Base-by-base conservation (phyloP, 2,113 vertebrate species). In the Nycticryphes semicollaris region DNA sequence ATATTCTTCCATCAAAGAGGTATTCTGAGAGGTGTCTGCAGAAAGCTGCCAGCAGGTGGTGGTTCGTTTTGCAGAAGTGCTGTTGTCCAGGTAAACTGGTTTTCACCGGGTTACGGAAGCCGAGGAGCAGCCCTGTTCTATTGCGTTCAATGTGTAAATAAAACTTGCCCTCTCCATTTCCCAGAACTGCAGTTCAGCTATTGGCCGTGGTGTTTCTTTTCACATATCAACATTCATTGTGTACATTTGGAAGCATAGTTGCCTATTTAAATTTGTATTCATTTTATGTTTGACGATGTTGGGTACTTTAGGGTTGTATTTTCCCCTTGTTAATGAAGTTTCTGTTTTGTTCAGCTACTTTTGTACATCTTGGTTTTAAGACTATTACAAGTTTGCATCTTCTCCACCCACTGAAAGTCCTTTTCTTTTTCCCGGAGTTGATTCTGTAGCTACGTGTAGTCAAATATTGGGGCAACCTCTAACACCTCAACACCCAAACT, bases 61-160 rank as follows among this genome's bases (percentile, higher is more conserved):
- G 94, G 89, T 89, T 96, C 56, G 13, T 14, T 75, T 76, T 79
- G 95, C 97, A 95, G 94, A 87, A 96, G 59, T 82, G 85, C 91
- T 94, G 48, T 92, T 97, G 93, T 95, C 9, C 96, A 97, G 96
- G 94, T 96, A 91, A 89, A 97, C 57, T 95, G 81, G 59, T 67
- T 97, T 96, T 97, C 89, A 76, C 74, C 94, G 97, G 96, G 91
- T 97, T 94, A 77, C 37, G 20, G 95, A 93, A 95, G 78, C 96
- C 60, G 47, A 87, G 50, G 96, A 93, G 96, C 93, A 89, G 79
- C 95, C 96, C 96, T 91, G 68, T 73, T 91, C 19, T 80, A 54
- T 48, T 94, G 96, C 77, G 57, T 97, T 97, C 77, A 50, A 90
- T 96, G 96, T 98, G 98, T 98, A 98, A 98, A 98, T 98, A 98